Percentiles rank a stretch among this genome's conserved stretches.
These are phyloP conservation scores for Picus viridis DNA, from an alignment of 2,797 vertebrate genomes.

Conservation along the genomic window DNA sequence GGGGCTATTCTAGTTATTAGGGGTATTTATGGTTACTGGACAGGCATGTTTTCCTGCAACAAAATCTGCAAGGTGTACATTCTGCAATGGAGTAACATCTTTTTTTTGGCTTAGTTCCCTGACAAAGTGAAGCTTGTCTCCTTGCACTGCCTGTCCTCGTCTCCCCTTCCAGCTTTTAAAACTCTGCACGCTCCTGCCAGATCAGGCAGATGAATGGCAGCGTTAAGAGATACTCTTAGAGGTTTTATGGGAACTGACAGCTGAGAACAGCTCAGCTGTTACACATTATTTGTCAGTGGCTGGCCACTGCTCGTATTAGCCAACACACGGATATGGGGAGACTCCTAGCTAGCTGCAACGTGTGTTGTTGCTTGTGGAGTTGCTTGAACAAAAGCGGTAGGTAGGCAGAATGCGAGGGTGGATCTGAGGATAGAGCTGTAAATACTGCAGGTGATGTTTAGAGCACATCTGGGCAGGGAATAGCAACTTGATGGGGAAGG, in stretches of 20 bases:
- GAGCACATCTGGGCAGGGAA: not conserved
- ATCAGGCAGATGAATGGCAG: conserved; percentile 3
- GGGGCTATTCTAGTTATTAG: not conserved
- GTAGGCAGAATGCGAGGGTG: not conserved
- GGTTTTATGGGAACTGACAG: conserved; percentile 19
- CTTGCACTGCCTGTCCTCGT: conserved; percentile 28
- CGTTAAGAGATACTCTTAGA: not conserved
- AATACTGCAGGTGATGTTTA: not conserved
- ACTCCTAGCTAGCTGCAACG: not conserved
- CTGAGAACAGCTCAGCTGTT: conserved; percentile 46
- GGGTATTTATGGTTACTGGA: conserved; percentile 67
- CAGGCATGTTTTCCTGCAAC: conserved; percentile 66
- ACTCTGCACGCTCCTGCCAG: not conserved
- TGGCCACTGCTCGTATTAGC: conserved; percentile 57
- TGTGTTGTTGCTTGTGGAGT: not conserved
- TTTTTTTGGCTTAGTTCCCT: conserved; percentile 5
- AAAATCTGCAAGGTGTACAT: conserved; percentile 57
- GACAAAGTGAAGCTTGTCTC: not conserved
- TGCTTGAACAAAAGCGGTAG: conserved; percentile 20
- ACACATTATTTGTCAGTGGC: conserved; percentile 45
- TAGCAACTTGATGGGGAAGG: not conserved
- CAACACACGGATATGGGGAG: not conserved
- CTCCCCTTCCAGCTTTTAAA: conserved; percentile 25
- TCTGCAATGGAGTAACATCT: conserved; percentile 27
- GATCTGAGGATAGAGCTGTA: not conserved